Conservation (phyloP, 1,140 invertebrate species). For the Xylocopa sonorina region DNA sequence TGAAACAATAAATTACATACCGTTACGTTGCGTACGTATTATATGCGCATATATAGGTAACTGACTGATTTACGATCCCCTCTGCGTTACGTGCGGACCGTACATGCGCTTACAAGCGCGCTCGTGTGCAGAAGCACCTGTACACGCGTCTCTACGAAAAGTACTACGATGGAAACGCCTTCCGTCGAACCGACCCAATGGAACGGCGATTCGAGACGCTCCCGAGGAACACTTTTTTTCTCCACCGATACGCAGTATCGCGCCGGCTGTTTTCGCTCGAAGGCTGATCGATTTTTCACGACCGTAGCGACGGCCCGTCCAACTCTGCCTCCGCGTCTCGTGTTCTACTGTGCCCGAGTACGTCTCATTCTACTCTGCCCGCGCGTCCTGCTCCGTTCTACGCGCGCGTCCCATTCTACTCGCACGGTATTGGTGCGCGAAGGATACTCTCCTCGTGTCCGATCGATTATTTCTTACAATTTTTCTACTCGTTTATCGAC, state of each 20-base stretch:
- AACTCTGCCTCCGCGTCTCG: too few relatives aligned
- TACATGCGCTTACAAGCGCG: slow-evolving; percentile 71
- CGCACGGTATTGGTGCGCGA: too few relatives aligned
- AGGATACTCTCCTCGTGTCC: too few relatives aligned
- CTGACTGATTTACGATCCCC: slow-evolving; percentile 75
- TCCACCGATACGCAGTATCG: not conserved
- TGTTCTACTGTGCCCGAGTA: too few relatives aligned
- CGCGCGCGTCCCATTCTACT: too few relatives aligned
- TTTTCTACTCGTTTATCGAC: too few relatives aligned
- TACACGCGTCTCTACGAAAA: slow-evolving; percentile 47
- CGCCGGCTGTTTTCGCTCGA: not conserved
- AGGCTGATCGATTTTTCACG: not conserved
- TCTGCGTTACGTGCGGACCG: slow-evolving; percentile 66
- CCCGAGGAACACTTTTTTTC: not conserved
- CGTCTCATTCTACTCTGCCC: too few relatives aligned
- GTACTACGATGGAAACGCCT: slow-evolving; percentile 21
- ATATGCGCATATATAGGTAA: slow-evolving; percentile 73
- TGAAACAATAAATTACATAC: slow-evolving; percentile 82
- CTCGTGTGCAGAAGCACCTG: slow-evolving; percentile 66
- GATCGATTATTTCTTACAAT: too few relatives aligned
- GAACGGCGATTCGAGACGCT: not conserved
- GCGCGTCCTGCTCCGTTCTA: too few relatives aligned
- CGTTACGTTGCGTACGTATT: slow-evolving; percentile 78
- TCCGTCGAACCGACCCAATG: not conserved
- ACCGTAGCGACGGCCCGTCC: not conserved